Base-by-base conservation (phyloP, 2,888 invertebrate genomes). In the Xylota sylvarum region DNA sequence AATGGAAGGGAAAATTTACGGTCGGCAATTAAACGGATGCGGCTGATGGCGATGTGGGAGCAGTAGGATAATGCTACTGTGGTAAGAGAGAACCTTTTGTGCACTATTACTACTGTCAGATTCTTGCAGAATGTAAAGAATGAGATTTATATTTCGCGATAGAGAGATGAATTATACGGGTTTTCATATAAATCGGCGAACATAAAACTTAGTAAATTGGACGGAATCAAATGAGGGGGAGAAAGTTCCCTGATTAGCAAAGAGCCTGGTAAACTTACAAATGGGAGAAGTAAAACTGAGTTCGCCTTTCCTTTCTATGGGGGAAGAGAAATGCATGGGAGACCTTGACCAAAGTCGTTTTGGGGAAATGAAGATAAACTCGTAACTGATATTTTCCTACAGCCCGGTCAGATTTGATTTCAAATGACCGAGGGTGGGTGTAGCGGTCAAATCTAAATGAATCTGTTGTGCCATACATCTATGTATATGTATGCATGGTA, bases 101-200 rank as follows among this genome's bases (percentile, higher is more conserved):
- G 32, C 35, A 70, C 70, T 46, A 32, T 10, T 19, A 32, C 67
- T n/a, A 40, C 37, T 27, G 27, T 65, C 50, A 50, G 50, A 67
- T 52, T n/a, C 37, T 40, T 40, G 52, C 40, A 67, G 23, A 50
- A 46, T 40, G 27, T 74, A n/a, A 56, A 27, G 37, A 37, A 35
- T 32, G 32, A 60, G 69, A 77, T 82, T 77, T 62, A 77, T 70
- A 48, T 40, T 77, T 48, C 55, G 50, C 56, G 62, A 82, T 82
- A 82, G 50, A 50, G 73, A 17, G 32, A 73, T 58, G 58, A 74
- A 60, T 50, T 52, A 80, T 74, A 52, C 14, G 46, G 35, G 19
- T 50, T 58, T 58, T 52, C 30, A 30, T 73, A 60, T 50, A 78
- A 67, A 37, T 73, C 46, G 74, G 52, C 27, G 23, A 60, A 46